phyloP scores from a whole-genome alignment of 2,113 vertebrate genomes.

The Phalacrocorax brasilianus region DNA sequence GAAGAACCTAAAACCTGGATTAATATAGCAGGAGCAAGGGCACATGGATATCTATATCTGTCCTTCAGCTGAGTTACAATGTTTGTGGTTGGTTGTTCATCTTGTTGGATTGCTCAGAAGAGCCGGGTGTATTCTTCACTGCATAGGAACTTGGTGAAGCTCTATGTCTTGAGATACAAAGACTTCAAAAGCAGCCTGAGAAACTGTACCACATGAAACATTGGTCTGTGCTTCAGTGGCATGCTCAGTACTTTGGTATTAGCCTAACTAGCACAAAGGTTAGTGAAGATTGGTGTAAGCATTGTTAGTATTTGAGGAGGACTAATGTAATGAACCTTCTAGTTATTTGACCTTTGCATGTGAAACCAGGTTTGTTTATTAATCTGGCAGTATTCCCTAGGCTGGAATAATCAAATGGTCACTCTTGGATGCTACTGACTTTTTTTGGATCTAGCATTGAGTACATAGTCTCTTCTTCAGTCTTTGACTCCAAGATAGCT shows the following conservation, averaged over 20 bases:
- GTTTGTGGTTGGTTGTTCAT: neutral
- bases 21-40: neutral
- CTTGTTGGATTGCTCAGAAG: neutral
- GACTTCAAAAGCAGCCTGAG: neutral
- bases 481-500: neutral
- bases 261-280: neutral
- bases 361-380: neutral
- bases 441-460: neutral
- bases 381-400: neutral
- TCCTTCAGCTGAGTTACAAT: neutral
- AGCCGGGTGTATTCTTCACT: neutral
- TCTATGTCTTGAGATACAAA: neutral
- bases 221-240: neutral
- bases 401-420: neutral
- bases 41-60: neutral
- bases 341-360: neutral
- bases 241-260: neutral
- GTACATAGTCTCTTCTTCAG: neutral
- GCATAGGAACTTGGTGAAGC: neutral
- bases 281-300: neutral
- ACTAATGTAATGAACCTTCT: neutral
- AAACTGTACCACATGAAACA: neutral
- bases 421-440: neutral
- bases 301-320: neutral
- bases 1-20: neutral